Conservation (phyloP, 2,797 vertebrate genomes). For the Simalia tracyae region DNA sequence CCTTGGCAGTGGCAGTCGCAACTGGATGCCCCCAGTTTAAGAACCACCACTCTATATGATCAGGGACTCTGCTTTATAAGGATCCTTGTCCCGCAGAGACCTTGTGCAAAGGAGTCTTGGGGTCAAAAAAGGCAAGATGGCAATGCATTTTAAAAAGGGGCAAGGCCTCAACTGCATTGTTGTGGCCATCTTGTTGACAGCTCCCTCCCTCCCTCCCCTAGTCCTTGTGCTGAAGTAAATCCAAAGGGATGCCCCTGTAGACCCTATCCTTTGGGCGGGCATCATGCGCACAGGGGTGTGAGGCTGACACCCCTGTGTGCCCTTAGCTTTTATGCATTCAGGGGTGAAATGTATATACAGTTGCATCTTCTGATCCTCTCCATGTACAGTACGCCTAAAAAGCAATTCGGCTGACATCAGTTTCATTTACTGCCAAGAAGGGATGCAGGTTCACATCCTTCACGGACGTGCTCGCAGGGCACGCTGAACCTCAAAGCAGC, state of each 20-base stretch:
- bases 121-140: not conserved
- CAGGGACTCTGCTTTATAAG: not conserved
- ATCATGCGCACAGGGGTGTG: not conserved
- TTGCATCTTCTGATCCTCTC: not conserved
- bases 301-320: not conserved
- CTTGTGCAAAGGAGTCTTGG: not conserved
- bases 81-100: not conserved
- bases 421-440: not conserved
- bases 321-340: not conserved
- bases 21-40: not conserved
- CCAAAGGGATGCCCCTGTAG: not conserved
- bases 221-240: not conserved
- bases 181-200: not conserved
- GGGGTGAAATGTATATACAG: not conserved
- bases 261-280: not conserved
- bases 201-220: not conserved
- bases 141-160: not conserved
- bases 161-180: not conserved
- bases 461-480: not conserved
- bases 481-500: not conserved
- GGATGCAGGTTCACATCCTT: not conserved
- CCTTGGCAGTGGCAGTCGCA: not conserved
- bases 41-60: not conserved
- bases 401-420: not conserved
- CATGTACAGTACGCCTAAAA: not conserved